Base-by-base conservation (phyloP, 1,140 invertebrate species). In the Pygmarrhopalites habei region DNA sequence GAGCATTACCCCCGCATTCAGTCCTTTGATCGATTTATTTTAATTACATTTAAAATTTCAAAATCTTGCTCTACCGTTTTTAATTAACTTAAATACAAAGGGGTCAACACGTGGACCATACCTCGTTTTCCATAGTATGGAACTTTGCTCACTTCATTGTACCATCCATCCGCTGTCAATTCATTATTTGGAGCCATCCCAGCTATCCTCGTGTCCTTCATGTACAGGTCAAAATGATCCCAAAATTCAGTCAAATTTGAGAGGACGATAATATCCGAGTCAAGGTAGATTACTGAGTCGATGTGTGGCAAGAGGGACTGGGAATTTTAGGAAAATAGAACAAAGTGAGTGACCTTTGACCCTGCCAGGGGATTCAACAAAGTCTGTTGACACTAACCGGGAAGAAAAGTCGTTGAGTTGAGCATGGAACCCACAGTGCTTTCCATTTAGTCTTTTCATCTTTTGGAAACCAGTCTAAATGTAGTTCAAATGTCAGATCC, bases 1-100 rank as follows among this genome's bases (percentile, higher is more conserved):
- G 26, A 96, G 75, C 93, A 97, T 96, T 0, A 97, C 92, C 47
- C 94, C 94, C 46, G 93, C 95, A 78, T 97, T 96, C 0, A 96
- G 82, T 66, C 94, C 93, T 84, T n/a, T n/a, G n/a, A n/a, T n/a
- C n/a, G n/a, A n/a, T n/a, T n/a, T n/a, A n/a, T n/a, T n/a, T n/a
- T n/a, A n/a, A 71, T 41, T 80, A 79, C 69, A 60, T 41, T 15
- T 19, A 47, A 25, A 57, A n/a, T 46, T 10, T 17, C 21, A n/a
- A 46, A n/a, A 46, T 46, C 5, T 39, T 39, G 17, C 7, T 39
- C 17, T 46, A 46, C 5, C 32, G 15, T 35, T 35, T 35, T 5
- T 35, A 35, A n/a, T 35, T 35, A 5, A 35, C 32, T 35, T 5
- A 35, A 35, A 15, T 35, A 35, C n/a, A n/a, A n/a, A n/a, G n/a